Conservation (phyloP, 2,888 invertebrate species). For the Apodemia duryi region DNA sequence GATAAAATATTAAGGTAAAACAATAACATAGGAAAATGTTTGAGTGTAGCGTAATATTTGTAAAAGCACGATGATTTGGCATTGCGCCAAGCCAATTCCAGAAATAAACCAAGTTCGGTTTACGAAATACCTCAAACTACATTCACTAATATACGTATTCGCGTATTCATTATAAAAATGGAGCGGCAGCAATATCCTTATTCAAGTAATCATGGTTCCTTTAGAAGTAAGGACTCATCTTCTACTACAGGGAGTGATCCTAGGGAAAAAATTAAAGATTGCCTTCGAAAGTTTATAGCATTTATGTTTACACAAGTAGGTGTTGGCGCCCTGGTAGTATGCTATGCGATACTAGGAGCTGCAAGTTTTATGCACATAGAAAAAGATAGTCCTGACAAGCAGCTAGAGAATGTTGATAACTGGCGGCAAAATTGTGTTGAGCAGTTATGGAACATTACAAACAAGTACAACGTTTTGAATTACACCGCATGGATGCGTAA, state of each 20-base stretch:
- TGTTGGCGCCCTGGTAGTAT: conserved; percentile 91
- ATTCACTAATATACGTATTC: not conserved
- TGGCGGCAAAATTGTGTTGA: conserved; percentile 80
- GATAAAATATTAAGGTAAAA: too few species aligned
- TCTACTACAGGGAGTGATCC: conserved; percentile 83
- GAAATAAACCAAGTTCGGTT: conserved; percentile 51
- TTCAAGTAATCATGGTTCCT: conserved; percentile 78
- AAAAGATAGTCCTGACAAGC: conserved; percentile 76
- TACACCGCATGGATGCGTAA: conserved; percentile 80
- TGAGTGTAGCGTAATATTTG: conserved; percentile 38
- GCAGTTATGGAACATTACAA: conserved; percentile 84
- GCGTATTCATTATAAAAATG: conserved; percentile 40
- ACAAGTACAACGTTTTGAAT: conserved; percentile 84
- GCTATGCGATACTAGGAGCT: conserved; percentile 92
- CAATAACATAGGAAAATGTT: too few species aligned
- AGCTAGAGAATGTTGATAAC: conserved; percentile 66
- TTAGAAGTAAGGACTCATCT: conserved; percentile 83
- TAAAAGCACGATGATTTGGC: conserved; percentile 52
- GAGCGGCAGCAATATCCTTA: conserved; percentile 56
- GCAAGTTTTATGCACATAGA: conserved; percentile 90
- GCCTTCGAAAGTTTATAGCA: conserved; percentile 90
- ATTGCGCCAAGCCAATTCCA: conserved; percentile 51
- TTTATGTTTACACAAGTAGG: conserved; percentile 97
- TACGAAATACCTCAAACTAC: conserved; percentile 24
- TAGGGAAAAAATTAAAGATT: conserved; percentile 89